These are phyloP conservation scores for Microctonus brassicae DNA, from an alignment of 2,888 invertebrate species.

Conservation along the genomic window DNA sequence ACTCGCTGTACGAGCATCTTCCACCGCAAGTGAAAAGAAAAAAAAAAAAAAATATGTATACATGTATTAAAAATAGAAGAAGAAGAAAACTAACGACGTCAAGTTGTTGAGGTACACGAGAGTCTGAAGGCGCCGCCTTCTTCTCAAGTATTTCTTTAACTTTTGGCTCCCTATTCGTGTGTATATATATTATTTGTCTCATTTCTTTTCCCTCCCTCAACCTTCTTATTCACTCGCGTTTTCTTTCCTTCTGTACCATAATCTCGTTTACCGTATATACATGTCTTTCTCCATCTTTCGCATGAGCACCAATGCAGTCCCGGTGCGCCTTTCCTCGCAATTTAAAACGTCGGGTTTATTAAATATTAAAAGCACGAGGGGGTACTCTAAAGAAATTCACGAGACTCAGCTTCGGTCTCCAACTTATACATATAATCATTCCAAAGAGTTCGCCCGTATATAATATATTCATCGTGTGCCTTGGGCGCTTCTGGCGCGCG, in stretches of 20 bases:
- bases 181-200: slow-evolving; percentile 11
- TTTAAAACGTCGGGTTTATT: slow-evolving; percentile 48
- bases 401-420: slow-evolving; percentile 27
- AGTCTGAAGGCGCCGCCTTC: neutral
- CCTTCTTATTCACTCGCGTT: too few relatives aligned
- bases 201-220: slow-evolving; percentile 7
- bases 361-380: slow-evolving; percentile 47
- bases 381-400: slow-evolving; percentile 22
- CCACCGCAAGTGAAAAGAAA: neutral
- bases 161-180: neutral
- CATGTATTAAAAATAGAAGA: neutral
- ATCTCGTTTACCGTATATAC: too few relatives aligned
- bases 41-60: neutral
- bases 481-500: slow-evolving; percentile 7
- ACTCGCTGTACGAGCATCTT: slow-evolving; percentile 5
- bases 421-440: slow-evolving; percentile 45
- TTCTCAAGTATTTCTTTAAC: slow-evolving; percentile 26
- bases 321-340: slow-evolving; percentile 35
- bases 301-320: slow-evolving; percentile 22
- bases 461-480: slow-evolving; percentile 29
- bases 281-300: slow-evolving; percentile 10
- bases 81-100: slow-evolving; percentile 12
- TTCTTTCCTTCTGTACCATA: too few relatives aligned
- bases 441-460: slow-evolving; percentile 41
- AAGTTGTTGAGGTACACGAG: slow-evolving; percentile 22